Evolutionary conservation across 2,888 invertebrate genomes (phyloP), one percentile per base, ranked within the genome.

Genomic region (Sinotaia quadrata): DNA sequence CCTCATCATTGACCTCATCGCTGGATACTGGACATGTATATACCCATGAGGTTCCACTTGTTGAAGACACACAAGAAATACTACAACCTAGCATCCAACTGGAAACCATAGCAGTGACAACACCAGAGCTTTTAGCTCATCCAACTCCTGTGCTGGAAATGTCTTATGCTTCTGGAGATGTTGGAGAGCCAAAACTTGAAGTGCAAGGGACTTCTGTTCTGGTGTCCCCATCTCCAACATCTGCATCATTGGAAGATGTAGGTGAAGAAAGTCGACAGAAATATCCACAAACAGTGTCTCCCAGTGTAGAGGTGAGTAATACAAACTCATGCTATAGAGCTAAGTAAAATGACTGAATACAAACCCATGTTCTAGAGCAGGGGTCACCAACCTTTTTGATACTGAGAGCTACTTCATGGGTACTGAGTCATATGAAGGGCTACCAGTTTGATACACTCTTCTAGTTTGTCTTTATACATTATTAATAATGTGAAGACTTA

Each of bases 161-260:
- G 37, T 24, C 36, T 18, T 31, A 29, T 15, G 63, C 54, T 5
- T 34, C 62, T 8, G 51, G 4, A 5, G 52, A 33, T 5, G 34
- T 15, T 0, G 56, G 44, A 21, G 33, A 5, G 5, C 15, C 27
- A 37, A n/a, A 21, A 21, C 21, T 29, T 27, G 58, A 58, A 34
- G 58, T 58, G n/a, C n/a, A 12, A 24, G 58, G 41, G 37, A 58
- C 58, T 10, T 24, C 34, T 4, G 7, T 52, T 12, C 65, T 56
- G 24, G 69, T 71, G 27, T 60, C 69, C 4, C 71, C 74, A 18
- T 60, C 74, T 1, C 74, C 74, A 51, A 71, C 69, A 24, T 36
- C 69, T 4, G 27, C 34, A n/a, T 52, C 67, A 0, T 63, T 62
- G 7, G 54, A 71, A 31, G 58, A 51, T n/a, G 33, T 31, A 37